Evolutionary conservation across 2,797 vertebrate species (phyloP), one percentile per base, ranked within the genome.

Genomic region (Halcyon smyrnensis): DNA sequence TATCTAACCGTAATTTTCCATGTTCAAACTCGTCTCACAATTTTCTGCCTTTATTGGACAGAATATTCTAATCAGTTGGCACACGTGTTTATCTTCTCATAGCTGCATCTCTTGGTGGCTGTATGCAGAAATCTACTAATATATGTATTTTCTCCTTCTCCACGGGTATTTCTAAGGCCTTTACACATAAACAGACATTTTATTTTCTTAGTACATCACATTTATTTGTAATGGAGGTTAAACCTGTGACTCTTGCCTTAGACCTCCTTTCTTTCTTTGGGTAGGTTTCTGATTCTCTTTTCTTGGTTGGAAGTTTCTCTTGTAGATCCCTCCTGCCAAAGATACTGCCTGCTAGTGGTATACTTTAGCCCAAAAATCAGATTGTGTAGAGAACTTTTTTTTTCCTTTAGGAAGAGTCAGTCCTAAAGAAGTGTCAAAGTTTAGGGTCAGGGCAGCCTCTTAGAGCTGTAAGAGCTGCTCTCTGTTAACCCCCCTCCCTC

Each of bases 251-350:
- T 67, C 8, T 27, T 67, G 8, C 41, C 20, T 63, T 64, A 59
- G 12, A 74, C 1, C 0, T 2, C 1, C 7, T 41, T 6, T 67
- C 10, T 23, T 45, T 41, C 3, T 71, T 36, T 51, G 8, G 2
- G 2, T 50, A 54, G 4, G 9, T 54, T 83, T 67, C 20, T 48
- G 15, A 30, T 59, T 63, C 4, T 6, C 4, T 46, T 74, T 34
- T 28, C 36, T 53, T 68, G 2, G 2, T 56, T 84, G 76, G 8
- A 71, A 83, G 17, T n/a, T 69, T 85, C 13, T 69, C 25, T 53
- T 76, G 12, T 12, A 69, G 21, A 73, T 41, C 13, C 1, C 3
- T 73, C 6, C 21, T 59, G 21, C 8, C 28, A 56, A 13, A 43
- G 12, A 7, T 41, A 23, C 6, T 79, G 5, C 34, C 4, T 32